Evolutionary conservation across 2,888 invertebrate species (phyloP).

Genomic region (Dascillus cervinus): DNA sequence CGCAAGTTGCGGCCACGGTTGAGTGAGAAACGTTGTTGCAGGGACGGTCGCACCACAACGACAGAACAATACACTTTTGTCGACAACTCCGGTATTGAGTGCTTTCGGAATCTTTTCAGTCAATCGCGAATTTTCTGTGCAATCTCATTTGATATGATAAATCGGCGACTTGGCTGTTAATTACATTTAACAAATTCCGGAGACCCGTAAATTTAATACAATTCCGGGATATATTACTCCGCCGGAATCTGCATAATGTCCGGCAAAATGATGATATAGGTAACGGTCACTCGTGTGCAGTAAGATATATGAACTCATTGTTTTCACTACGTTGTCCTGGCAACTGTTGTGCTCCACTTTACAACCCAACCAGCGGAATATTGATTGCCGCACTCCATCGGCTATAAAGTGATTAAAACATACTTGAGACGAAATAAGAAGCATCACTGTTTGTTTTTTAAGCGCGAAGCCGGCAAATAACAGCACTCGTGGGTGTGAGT

Average conservation of each 20-base stretch:
- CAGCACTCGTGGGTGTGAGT: too few species aligned
- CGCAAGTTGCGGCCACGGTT: constrained; percentile 25
- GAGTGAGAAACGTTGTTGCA: constrained; percentile 37
- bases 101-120: not conserved
- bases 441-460: too few species aligned
- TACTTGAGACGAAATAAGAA: too few species aligned
- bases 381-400: too few species aligned
- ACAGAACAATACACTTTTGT: constrained; percentile 42
- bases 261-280: constrained; percentile 17
- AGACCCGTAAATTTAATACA: constrained; percentile 30
- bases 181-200: constrained; percentile 34
- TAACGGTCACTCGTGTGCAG: constrained; percentile 14
- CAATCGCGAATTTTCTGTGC: not conserved
- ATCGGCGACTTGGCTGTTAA: constrained; percentile 31
- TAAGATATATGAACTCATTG: constrained; percentile 15
- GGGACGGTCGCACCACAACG: constrained; percentile 27
- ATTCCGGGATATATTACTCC: constrained; percentile 24
- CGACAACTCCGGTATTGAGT: constrained; percentile 11
- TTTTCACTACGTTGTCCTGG: constrained; percentile 14
- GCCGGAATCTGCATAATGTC: constrained; percentile 15
- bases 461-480: too few species aligned
- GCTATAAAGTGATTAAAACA: too few species aligned
- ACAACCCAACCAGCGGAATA: constrained; percentile 11
- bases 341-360: constrained; percentile 10
- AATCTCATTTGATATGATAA: constrained; percentile 20